Evolutionary conservation across 2,888 invertebrate species (phyloP).

Genomic region (Latheticus oryzae): DNA sequence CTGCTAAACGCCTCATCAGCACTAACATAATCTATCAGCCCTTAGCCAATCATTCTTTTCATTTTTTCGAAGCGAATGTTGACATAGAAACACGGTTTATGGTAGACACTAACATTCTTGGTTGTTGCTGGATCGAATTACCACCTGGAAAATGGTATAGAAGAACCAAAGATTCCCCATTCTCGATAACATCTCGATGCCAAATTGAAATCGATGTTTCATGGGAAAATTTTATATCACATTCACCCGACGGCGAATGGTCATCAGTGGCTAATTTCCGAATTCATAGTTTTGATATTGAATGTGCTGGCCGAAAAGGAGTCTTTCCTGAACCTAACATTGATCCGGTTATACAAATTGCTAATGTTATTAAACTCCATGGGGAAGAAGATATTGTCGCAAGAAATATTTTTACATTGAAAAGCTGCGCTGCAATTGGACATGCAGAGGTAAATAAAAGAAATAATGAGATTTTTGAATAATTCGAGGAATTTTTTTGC

Average conservation of each 20-base stretch:
- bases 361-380: conserved; percentile 95
- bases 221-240: conserved; percentile 88
- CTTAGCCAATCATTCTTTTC: conserved; percentile 71
- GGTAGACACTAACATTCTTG: conserved; percentile 94
- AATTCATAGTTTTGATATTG: conserved; percentile 98
- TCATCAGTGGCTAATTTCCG: conserved; percentile 94
- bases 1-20: conserved; percentile 86
- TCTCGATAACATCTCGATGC: conserved; percentile 76
- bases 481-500: neutral
- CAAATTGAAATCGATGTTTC: conserved; percentile 92
- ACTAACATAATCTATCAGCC: conserved; percentile 70
- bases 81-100: conserved; percentile 98
- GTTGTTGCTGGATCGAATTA: conserved; percentile 98
- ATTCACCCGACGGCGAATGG: conserved; percentile 97
- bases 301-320: conserved; percentile 98
- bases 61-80: conserved; percentile 91
- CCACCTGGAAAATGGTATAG: conserved; percentile 82
- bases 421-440: conserved; percentile 93
- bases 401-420: conserved; percentile 94
- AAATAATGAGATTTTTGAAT: no score
- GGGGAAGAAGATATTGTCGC: conserved; percentile 87
- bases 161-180: conserved; percentile 63
- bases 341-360: conserved; percentile 99
- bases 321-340: conserved; percentile 96
- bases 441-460: conserved; percentile 61